Conservation (phyloP, 1,140 invertebrate genomes). For the Drosophila lacertosa region DNA sequence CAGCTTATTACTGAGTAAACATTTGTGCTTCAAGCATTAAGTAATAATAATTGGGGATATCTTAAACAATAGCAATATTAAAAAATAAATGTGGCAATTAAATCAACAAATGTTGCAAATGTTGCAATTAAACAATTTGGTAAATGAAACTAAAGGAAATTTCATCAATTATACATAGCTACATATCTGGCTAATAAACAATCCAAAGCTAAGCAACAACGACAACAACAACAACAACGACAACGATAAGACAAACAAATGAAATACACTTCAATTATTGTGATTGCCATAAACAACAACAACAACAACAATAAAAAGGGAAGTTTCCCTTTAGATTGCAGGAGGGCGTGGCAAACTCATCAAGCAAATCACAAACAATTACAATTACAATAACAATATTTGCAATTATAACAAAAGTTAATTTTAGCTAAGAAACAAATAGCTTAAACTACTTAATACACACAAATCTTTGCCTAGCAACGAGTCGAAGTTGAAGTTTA, state of each 20-base stretch:
- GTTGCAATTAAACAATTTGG: neutral
- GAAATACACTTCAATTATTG: conserved; percentile 43
- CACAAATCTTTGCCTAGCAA: conserved; percentile 9
- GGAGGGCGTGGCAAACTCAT: conserved; percentile 25
- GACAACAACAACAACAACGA: neutral
- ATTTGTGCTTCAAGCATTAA: neutral
- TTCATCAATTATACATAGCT: conserved; percentile 29
- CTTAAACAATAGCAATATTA: neutral
- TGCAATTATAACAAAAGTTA: conserved; percentile 21
- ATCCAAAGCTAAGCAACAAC: conserved; percentile 7
- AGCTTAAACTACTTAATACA: conserved; percentile 1
- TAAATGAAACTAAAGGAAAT: conserved; percentile 1
- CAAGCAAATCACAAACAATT: conserved; percentile 36
- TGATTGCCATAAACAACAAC: conserved; percentile 20
- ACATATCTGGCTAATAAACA: conserved; percentile 34
- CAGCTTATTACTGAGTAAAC: too few relatives aligned
- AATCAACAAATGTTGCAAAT: neutral
- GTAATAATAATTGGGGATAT: neutral
- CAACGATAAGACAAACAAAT: conserved; percentile 4
- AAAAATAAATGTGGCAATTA: conserved; percentile 9
- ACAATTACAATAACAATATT: conserved; percentile 42
- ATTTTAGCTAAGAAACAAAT: conserved; percentile 10
- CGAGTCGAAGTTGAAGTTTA: neutral
- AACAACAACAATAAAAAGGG: neutral
- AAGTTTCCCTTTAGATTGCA: neutral